Evolutionary conservation across 2,888 invertebrate genomes (phyloP).

Genomic region (Caprella mutica): DNA sequence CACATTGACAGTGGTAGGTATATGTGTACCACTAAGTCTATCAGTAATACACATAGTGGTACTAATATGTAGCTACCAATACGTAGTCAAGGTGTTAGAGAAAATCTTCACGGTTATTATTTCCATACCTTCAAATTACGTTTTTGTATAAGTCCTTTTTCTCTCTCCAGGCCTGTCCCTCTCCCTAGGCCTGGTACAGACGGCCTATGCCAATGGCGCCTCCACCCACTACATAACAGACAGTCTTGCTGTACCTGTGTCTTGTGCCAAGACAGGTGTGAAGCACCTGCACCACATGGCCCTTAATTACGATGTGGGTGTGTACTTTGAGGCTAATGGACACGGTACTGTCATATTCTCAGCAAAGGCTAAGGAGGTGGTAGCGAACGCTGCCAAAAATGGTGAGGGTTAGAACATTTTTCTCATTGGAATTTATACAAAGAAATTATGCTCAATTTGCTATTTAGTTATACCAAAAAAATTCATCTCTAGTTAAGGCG

Average conservation of each 20-base stretch:
- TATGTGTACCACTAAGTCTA: no score
- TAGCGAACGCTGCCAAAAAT: conserved; percentile 45
- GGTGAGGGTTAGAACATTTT: not conserved
- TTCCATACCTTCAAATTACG: no score
- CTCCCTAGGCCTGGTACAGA: conserved; percentile 84
- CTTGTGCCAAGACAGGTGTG: conserved; percentile 88
- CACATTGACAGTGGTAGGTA: no score
- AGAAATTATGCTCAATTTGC: no score
- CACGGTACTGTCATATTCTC: conserved; percentile 91
- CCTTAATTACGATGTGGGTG: conserved; percentile 77
- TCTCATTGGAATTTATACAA: not conserved
- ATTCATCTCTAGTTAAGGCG: no score
- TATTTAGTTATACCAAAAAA: no score
- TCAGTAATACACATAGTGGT: no score
- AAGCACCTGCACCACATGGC: conserved; percentile 92
- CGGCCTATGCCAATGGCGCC: conserved; percentile 96
- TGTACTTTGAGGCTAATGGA: conserved; percentile 99
- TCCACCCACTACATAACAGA: conserved; percentile 81
- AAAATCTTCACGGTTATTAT: no score
- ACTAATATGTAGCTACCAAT: no score
- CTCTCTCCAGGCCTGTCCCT: conserved; percentile 47
- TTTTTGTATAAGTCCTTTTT: no score
- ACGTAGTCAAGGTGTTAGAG: no score
- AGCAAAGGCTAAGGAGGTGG: conserved; percentile 46
- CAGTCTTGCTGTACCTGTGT: conserved; percentile 69